Evolutionary conservation across 2,113 vertebrate genomes (phyloP), one percentile per base, ranked within the genome.

Genomic region (Corynorhinus townsendii): DNA sequence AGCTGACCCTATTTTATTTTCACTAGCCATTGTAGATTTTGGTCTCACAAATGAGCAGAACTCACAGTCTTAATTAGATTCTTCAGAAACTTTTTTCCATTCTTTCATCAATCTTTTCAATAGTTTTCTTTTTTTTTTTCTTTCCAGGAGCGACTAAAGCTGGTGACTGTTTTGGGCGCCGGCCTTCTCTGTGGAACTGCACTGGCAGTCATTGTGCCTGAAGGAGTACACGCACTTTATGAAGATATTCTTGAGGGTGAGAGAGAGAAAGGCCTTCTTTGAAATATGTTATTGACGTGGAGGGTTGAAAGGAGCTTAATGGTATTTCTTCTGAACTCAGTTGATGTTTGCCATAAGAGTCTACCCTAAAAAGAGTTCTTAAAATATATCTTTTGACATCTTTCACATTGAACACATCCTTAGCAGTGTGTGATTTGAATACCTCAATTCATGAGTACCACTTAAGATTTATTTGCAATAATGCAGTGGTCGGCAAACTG

Each of bases 151-250:
- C 99, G 98, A 84, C 98, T 99, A 95, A 99, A 99, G 97, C 91
- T 99, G 98, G 99, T 99, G 97, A 99, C 99, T 0, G 99, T 99
- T 91, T 96, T 99, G 98, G 99, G 99, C 73, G 99, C 99, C 38
- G 99, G 99, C 35, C 99, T 99, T 86, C 98, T 99, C 85, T 99
- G 99, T 98, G 99, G 99, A 71, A 99, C 99, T 84, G 99, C 99
- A 0, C 98, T 99, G 87, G 99, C 99, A 35, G 99, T 99, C 56
- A 99, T 99, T 91, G 99, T 99, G 93, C 99, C 99, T 7, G 99
- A 99, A 98, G 99, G 99, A 88, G 99, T 99, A 83, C 99, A 99
- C 49, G 99, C 99, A 84, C 99, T 99, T 96, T 99, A 99, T 98
- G 99, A 99, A 97, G 99, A 99, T 84, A 98, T 99, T 91, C 98